Percentiles rank a stretch among this genome's conserved stretches.
Conservation (phyloP, 2,113 vertebrate genomes). For the Triplophysa siluroides region DNA sequence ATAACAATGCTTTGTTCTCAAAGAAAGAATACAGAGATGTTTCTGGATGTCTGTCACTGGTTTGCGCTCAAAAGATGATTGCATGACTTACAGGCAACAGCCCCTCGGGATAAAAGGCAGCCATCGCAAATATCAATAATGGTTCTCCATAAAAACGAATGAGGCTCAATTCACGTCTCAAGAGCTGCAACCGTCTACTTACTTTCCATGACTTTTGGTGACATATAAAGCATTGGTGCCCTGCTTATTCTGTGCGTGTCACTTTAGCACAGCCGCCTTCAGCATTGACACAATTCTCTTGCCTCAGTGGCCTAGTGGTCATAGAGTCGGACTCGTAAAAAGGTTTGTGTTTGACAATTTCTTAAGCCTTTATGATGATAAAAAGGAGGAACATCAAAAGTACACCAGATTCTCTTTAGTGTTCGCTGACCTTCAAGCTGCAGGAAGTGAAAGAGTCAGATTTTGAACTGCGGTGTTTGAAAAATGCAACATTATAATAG, state of each 20-base stretch:
- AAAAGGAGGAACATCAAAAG: constrained; percentile 24
- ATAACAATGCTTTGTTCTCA: neutral
- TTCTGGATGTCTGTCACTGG: neutral
- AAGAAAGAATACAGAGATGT: neutral
- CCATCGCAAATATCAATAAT: neutral
- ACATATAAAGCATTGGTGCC: neutral
- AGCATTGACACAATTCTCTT: neutral
- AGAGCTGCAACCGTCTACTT: neutral
- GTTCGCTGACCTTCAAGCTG: constrained; percentile 2
- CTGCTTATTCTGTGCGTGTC: neutral
- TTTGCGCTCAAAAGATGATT: neutral
- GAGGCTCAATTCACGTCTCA: neutral
- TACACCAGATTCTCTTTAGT: neutral
- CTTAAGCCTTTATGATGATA: neutral
- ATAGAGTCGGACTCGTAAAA: too few relatives aligned
- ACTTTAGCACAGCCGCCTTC: neutral
- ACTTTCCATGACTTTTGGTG: neutral
- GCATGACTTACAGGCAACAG: neutral
- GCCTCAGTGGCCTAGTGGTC: neutral
- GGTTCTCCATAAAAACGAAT: neutral
- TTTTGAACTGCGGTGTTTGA: neutral
- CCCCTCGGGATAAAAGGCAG: neutral
- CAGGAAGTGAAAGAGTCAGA: neutral
- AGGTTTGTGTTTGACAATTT: too few relatives aligned
- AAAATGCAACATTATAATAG: too few relatives aligned